Conservation (phyloP, 2,888 invertebrate genomes). For the Gymnocheta viridis region DNA sequence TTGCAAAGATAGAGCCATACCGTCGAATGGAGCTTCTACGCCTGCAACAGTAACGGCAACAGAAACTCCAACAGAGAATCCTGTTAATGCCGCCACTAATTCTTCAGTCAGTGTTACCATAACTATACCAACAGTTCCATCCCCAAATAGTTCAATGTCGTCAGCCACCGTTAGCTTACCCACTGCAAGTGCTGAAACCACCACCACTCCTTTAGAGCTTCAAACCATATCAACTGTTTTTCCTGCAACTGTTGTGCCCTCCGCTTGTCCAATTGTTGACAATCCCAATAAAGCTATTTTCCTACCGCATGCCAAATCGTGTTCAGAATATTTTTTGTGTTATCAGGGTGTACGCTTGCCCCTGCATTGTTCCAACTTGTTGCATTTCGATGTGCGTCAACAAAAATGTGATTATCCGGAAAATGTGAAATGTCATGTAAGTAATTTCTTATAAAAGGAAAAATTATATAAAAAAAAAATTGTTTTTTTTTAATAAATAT, state of each 20-base stretch:
- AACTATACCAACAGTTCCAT: background rate
- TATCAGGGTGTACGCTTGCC: constrained; percentile 74
- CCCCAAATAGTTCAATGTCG: background rate
- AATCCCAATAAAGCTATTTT: constrained; percentile 74
- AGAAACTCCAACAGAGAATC: background rate
- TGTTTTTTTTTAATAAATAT: background rate
- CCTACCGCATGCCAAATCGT: constrained; percentile 74
- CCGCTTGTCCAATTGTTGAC: constrained; percentile 74
- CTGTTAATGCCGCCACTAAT: constrained; percentile 39
- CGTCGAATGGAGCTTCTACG: constrained; percentile 10
- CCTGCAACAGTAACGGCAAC: constrained; percentile 9
- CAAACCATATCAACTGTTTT: background rate
- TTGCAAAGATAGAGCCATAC: constrained; percentile 64
- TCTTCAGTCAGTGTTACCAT: constrained; percentile 1
- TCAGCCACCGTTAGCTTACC: background rate
- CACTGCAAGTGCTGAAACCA: background rate
- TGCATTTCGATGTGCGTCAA: constrained; percentile 76
- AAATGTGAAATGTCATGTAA: constrained; percentile 76
- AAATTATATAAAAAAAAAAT: background rate
- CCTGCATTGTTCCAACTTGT: constrained; percentile 76
- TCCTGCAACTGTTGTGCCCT: background rate
- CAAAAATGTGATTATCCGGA: constrained; percentile 78
- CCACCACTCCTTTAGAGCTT: background rate
- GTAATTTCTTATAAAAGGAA: constrained; percentile 26
- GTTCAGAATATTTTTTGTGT: constrained; percentile 78